Evolutionary conservation across 2,888 invertebrate genomes (phyloP), one percentile per base, ranked within the genome.

Genomic region (Sympetrum striolatum): DNA sequence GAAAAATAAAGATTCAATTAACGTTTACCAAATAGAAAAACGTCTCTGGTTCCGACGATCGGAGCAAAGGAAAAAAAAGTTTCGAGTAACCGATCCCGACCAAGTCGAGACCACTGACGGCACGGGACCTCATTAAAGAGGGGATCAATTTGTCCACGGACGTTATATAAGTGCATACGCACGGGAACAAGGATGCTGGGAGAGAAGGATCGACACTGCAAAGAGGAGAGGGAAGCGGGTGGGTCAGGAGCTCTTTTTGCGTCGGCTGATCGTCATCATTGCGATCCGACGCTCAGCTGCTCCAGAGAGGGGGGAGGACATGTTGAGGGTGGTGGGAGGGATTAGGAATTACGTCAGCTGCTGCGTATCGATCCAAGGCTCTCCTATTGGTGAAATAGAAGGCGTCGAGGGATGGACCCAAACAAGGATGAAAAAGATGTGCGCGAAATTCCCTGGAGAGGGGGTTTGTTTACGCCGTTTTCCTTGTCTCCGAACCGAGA

Each of bases 311-410:
- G 4, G 64, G 44, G 44, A 25, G 44, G 31, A 2, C n/a, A 48
- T 25, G 81, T 8, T 14, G n/a, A n/a, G 35, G 14, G 8, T 18
- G 35, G 58, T 39, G 37, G 80, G 37, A 4, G 86, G 60, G 31
- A 31, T 31, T 73, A 73, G 73, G 73, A 73, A 60, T 86, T 86
- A 60, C 86, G 86, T 86, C 86, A 86, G 86, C 86, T 86, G 82
- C 86, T 86, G 86, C 58, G 44, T 82, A 48, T 53, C 82, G 39
- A 22, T 60, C n/a, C 35, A 22, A 3, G 31, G 8, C 25, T 25
- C 31, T 31, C 22, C 14, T 31, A 31, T 37, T 31, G 35, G 86
- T 35, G 37, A 60, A 37, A 18, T 35, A 60, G 25, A n/a, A 15
- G 31, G 48, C 18, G 53, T 6, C 8, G 86, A 60, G 6, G 35